Evolutionary conservation across 2,888 invertebrate species (phyloP), one percentile per base, ranked within the genome.

Genomic region (Arge pagana): DNA sequence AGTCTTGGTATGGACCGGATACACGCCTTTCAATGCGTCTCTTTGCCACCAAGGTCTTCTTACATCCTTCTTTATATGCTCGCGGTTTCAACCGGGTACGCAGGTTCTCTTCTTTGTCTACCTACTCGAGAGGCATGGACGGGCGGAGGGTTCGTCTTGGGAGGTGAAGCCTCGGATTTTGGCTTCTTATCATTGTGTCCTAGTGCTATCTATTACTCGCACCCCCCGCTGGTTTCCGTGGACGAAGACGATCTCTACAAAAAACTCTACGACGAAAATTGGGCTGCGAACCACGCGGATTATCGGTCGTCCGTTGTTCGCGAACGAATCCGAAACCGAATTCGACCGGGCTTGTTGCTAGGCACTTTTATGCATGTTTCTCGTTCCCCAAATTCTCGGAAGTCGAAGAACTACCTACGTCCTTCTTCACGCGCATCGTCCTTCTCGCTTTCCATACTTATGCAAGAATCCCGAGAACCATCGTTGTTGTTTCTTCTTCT

Each of bases 101-200:
- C 35, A 45, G 45, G 45, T 45, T 45, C 45, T 33, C 21, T 33
- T 24, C 45, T 45, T 45, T 45, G 45, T 45, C 24, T 45, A n/a
- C n/a, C n/a, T n/a, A 13, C 21, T 45, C 23, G 33, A 45, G 33
- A 45, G 28, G 42, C 42, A 19, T 15, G 15, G 23, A 40, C n/a
- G n/a, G n/a, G n/a, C n/a, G n/a, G n/a, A n/a, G n/a, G n/a, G n/a
- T n/a, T n/a, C n/a, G n/a, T n/a, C n/a, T n/a, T n/a, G n/a, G n/a
- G n/a, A n/a, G n/a, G n/a, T n/a, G n/a, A n/a, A n/a, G n/a, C n/a
- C n/a, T n/a, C n/a, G n/a, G n/a, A n/a, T n/a, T n/a, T n/a, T n/a
- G n/a, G n/a, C n/a, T n/a, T n/a, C n/a, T n/a, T n/a, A n/a, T n/a
- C n/a, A n/a, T n/a, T n/a, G n/a, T n/a, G n/a, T n/a, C n/a, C n/a